A percentile compares a stretch with the other conserved stretches of the same genome.
Evolutionary conservation across 2,113 vertebrate genomes (phyloP).

Genomic region (Larimichthys crocea): DNA sequence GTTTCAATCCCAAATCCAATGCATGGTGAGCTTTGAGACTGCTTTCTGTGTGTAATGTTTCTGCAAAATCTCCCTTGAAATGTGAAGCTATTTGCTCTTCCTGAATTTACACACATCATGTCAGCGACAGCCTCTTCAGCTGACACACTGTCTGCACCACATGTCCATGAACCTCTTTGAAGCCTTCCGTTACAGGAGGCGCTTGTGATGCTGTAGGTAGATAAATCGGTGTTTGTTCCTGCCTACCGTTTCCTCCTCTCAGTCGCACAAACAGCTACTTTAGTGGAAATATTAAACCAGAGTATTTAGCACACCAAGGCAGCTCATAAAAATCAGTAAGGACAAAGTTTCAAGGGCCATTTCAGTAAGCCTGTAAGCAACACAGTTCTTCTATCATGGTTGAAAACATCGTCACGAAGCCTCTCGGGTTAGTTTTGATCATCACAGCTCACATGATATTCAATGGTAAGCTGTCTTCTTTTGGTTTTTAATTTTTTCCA

Average conservation of each 20-base stretch:
- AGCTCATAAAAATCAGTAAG: not conserved
- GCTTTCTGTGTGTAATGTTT: not conserved
- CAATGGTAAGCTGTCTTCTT: slow-evolving; percentile 64
- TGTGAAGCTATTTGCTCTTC: slow-evolving; percentile 14
- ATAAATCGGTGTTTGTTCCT: slow-evolving; percentile 62
- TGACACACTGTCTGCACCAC: slow-evolving; percentile 49
- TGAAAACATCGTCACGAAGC: slow-evolving; percentile 28
- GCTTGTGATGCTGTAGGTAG: slow-evolving; percentile 36
- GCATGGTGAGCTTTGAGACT: not conserved
- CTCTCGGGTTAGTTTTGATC: slow-evolving; percentile 56
- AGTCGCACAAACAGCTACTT: slow-evolving; percentile 22
- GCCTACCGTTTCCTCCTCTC: slow-evolving; percentile 55
- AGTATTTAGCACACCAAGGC: not conserved
- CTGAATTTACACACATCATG: slow-evolving; percentile 22
- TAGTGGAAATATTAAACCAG: not conserved
- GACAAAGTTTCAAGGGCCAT: not conserved
- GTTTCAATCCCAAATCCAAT: not conserved
- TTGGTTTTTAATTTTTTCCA: not conserved
- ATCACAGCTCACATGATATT: slow-evolving; percentile 50
- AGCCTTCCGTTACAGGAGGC: slow-evolving; percentile 63
- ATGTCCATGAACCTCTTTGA: slow-evolving; percentile 59
- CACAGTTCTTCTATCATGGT: slow-evolving; percentile 41
- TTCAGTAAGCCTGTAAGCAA: not conserved
- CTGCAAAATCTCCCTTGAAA: not conserved
- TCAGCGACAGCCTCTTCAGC: slow-evolving; percentile 29